Percentiles rank a stretch among this genome's conserved stretches.
Conservation (phyloP, 1,140 invertebrate genomes). For the Megalonaias nervosa region DNA sequence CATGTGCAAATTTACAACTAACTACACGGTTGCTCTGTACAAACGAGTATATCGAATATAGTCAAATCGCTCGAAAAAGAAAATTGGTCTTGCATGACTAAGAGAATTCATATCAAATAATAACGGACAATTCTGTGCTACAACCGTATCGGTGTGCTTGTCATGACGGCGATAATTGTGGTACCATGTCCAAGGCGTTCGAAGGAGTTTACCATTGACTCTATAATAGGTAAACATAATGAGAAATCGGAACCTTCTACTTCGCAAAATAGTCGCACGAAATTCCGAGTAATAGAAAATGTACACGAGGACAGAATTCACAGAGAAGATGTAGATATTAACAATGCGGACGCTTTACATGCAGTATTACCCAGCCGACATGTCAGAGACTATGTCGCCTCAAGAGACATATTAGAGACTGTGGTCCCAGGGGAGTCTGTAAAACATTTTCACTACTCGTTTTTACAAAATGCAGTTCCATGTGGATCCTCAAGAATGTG, state of each 20-base stretch:
- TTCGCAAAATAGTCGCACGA: slow-evolving; percentile 9
- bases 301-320: neutral
- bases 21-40: too few species aligned
- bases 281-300: neutral
- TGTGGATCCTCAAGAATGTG: slow-evolving; percentile 21
- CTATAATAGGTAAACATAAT: slow-evolving; percentile 23
- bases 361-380: neutral
- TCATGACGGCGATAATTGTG: slow-evolving; percentile 26
- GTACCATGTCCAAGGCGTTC: slow-evolving; percentile 4
- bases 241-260: slow-evolving; percentile 28
- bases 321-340: slow-evolving; percentile 5
- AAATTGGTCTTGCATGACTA: too few species aligned
- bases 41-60: too few species aligned
- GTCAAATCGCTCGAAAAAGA: too few species aligned
- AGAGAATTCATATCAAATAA: too few species aligned
- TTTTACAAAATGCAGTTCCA: slow-evolving; percentile 15
- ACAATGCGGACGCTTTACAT: neutral
- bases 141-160: too few species aligned
- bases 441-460: slow-evolving; percentile 30
- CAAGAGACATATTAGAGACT: slow-evolving; percentile 14
- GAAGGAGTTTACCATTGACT: slow-evolving; percentile 33
- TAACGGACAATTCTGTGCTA: too few species aligned
- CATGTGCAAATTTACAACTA: too few species aligned
- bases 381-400: slow-evolving; percentile 3
- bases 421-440: slow-evolving; percentile 20